Evolutionary conservation across 2,113 vertebrate genomes (phyloP).

Genomic region (Romanogobio albipinnatus): DNA sequence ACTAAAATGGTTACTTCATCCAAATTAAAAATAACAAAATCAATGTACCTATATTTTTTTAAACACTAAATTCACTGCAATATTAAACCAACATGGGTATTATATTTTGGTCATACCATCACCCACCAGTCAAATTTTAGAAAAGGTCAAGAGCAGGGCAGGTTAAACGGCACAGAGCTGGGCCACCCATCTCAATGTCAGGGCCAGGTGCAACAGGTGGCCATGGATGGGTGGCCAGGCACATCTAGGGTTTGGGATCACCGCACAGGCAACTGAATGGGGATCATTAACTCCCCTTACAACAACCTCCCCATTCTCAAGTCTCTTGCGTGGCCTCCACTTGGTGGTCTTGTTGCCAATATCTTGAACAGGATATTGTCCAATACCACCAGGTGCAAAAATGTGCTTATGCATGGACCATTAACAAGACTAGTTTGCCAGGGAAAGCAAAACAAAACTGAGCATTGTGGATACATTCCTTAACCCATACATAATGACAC

Average conservation of each 20-base stretch:
- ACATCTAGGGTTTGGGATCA: conserved; percentile 51
- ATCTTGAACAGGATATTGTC: conserved; percentile 21
- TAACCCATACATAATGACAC: not conserved
- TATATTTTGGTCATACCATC: not conserved
- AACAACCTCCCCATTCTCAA: conserved; percentile 48
- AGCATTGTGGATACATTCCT: not conserved
- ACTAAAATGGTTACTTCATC: not conserved
- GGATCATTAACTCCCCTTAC: conserved; percentile 59
- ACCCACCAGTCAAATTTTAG: not conserved
- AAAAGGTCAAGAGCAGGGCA: not conserved
- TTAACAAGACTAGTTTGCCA: not conserved
- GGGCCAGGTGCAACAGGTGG: conserved; percentile 61
- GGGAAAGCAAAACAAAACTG: not conserved
- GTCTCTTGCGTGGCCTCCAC: conserved; percentile 29
- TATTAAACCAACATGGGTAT: too few species aligned
- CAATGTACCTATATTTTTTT: not conserved
- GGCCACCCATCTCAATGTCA: conserved; percentile 54
- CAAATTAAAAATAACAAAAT: too few species aligned
- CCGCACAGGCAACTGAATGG: conserved; percentile 43
- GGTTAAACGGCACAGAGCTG: not conserved
- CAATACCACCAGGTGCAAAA: not conserved
- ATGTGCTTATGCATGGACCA: not conserved
- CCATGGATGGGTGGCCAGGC: conserved; percentile 18
- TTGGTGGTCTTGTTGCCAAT: conserved; percentile 12
- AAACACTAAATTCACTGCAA: not conserved